Evolutionary conservation across 2,888 invertebrate genomes (phyloP).

Genomic region (Philhelius pedissequus): DNA sequence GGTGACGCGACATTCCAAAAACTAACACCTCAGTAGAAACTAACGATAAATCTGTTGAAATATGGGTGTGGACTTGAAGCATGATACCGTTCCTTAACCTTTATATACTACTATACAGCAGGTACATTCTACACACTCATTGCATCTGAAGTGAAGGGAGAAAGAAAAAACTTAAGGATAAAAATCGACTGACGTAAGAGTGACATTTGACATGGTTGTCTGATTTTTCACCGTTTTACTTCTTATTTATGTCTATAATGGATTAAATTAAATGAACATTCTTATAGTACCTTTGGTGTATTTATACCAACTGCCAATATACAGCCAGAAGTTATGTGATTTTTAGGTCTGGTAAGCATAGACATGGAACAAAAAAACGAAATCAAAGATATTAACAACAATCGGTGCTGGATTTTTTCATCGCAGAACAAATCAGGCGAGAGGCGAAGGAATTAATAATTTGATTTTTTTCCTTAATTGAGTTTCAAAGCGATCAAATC

Average conservation of each 20-base stretch:
- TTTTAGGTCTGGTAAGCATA: conserved; percentile 11
- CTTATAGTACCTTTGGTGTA: background rate
- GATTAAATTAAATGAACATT: conserved; percentile 16
- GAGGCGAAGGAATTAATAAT: no score
- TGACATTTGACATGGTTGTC: conserved; percentile 55
- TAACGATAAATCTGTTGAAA: conserved; percentile 4
- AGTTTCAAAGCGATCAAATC: no score
- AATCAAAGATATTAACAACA: background rate
- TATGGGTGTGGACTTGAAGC: background rate
- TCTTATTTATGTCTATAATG: conserved; percentile 33
- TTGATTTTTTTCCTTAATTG: no score
- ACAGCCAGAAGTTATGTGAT: background rate
- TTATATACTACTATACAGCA: background rate
- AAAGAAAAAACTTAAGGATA: background rate
- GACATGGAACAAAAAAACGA: background rate
- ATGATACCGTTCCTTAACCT: background rate
- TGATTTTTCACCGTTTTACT: conserved; percentile 39
- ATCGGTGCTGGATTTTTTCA: background rate
- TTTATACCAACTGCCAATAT: background rate
- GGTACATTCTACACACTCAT: conserved; percentile 21
- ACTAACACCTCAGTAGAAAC: conserved; percentile 19
- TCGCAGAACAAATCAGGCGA: background rate
- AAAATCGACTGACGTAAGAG: conserved; percentile 40
- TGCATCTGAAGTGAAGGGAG: conserved; percentile 12
- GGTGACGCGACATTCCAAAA: background rate